Percentiles rank a stretch among this genome's conserved stretches.
These are phyloP conservation scores for Catocala sponsa DNA, from an alignment of 2,888 invertebrate species.

Conservation along the genomic window DNA sequence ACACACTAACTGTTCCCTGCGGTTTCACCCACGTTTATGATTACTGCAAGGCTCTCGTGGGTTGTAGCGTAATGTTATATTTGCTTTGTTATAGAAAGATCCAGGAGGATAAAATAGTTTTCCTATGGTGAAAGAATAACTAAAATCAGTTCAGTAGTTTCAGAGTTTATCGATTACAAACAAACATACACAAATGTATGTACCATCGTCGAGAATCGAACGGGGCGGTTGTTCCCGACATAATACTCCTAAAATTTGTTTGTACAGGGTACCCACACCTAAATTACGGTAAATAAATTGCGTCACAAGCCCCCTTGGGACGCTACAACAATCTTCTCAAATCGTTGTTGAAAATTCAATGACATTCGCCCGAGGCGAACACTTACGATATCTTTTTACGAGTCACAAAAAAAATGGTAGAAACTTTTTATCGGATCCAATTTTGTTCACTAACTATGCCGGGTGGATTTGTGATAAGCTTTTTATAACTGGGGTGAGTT, in stretches of 20 bases:
- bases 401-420: constrained; percentile 70
- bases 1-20: neutral
- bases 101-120: no score
- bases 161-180: no score
- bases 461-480: constrained; percentile 75
- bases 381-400: constrained; percentile 71
- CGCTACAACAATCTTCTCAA: constrained; percentile 65
- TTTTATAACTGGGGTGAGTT: constrained; percentile 71
- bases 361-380: constrained; percentile 67
- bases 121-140: no score
- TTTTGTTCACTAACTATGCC: constrained; percentile 75
- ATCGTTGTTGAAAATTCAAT: constrained; percentile 74
- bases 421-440: constrained; percentile 76
- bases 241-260: constrained; percentile 60
- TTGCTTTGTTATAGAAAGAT: no score
- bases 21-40: no score
- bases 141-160: no score
- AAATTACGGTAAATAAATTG: constrained; percentile 55
- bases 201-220: neutral
- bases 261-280: constrained; percentile 51
- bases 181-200: neutral
- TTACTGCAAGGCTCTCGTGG: no score
- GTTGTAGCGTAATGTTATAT: no score
- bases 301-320: constrained; percentile 52
- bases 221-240: constrained; percentile 24